Percentiles rank a stretch among this genome's conserved stretches.
These are phyloP conservation scores for Pseudococcus longispinus DNA, from an alignment of 2,888 invertebrate species.

Conservation along the genomic window DNA sequence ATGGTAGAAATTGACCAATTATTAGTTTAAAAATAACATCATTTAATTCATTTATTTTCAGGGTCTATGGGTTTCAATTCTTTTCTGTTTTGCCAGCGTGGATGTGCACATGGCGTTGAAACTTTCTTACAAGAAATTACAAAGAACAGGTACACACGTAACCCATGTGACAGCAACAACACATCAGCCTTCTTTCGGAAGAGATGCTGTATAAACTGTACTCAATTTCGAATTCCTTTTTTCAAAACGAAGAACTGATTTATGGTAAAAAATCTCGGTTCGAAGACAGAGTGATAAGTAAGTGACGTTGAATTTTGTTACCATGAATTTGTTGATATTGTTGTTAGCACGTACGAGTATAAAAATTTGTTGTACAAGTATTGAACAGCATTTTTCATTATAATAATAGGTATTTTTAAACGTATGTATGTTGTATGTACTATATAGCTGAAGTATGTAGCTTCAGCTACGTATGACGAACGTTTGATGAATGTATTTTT, in stretches of 20 bases:
- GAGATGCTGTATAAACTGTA: slow-evolving; percentile 49
- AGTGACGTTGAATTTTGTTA: no score
- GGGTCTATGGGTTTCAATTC: slow-evolving; percentile 89
- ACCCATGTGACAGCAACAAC: slow-evolving; percentile 58
- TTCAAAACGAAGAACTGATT: background rate
- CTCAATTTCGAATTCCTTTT: background rate
- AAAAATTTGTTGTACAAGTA: no score
- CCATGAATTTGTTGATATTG: no score
- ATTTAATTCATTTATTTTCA: slow-evolving; percentile 66
- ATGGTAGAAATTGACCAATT: no score
- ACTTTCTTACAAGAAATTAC: slow-evolving; percentile 57
- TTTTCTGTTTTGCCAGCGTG: slow-evolving; percentile 94
- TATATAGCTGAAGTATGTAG: no score
- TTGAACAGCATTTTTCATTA: no score
- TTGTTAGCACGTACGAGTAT: no score
- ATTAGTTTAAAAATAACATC: no score
- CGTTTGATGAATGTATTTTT: background rate
- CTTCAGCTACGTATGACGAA: no score
- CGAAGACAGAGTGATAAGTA: background rate
- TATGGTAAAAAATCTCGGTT: background rate
- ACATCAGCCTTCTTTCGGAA: slow-evolving; percentile 57
- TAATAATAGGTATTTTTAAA: no score
- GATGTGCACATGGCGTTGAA: slow-evolving; percentile 71
- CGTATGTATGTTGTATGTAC: no score
- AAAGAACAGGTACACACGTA: slow-evolving; percentile 57